phyloP scores from a whole-genome alignment of 2,113 vertebrate genomes.

The Menidia beryllina region DNA sequence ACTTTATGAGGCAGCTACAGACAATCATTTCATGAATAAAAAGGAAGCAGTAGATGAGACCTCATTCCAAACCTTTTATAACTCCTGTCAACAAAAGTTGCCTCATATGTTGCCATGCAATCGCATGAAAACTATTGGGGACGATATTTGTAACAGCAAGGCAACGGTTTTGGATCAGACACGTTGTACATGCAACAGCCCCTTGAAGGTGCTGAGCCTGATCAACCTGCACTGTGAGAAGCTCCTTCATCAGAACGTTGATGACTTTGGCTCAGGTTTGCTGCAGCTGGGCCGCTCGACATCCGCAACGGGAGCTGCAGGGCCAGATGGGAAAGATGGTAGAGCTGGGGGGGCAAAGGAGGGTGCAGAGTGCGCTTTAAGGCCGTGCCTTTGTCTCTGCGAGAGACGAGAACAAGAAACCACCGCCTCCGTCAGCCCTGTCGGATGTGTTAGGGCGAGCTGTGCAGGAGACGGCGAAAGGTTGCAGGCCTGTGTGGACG shows the following conservation, averaged over 20 bases:
- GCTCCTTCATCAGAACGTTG: constrained; percentile 63
- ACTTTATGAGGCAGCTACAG: constrained; percentile 13
- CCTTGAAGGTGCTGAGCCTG: constrained; percentile 80
- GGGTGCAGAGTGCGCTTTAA: constrained; percentile 6
- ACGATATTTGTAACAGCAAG: constrained; percentile 21
- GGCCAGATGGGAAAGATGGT: neutral
- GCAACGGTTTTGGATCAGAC: constrained; percentile 24
- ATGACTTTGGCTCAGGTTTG: neutral
- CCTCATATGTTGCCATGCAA: neutral
- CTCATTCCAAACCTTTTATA: neutral
- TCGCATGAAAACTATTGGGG: constrained; percentile 6
- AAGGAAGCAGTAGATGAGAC: constrained; percentile 14
- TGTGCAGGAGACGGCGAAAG: neutral
- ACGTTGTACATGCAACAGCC: constrained; percentile 36
- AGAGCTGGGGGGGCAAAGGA: neutral
- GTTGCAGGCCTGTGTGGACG: constrained; percentile 12
- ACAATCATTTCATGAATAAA: neutral
- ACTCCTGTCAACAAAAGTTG: constrained; percentile 11
- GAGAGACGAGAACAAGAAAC: constrained; percentile 18
- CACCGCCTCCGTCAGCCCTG: neutral
- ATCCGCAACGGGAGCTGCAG: neutral
- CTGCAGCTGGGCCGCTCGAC: neutral
- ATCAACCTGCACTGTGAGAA: constrained; percentile 82
- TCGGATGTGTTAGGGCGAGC: neutral
- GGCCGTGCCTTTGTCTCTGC: neutral